Conservation (phyloP, 2,888 invertebrate genomes). For the Apodemia hepburni region DNA sequence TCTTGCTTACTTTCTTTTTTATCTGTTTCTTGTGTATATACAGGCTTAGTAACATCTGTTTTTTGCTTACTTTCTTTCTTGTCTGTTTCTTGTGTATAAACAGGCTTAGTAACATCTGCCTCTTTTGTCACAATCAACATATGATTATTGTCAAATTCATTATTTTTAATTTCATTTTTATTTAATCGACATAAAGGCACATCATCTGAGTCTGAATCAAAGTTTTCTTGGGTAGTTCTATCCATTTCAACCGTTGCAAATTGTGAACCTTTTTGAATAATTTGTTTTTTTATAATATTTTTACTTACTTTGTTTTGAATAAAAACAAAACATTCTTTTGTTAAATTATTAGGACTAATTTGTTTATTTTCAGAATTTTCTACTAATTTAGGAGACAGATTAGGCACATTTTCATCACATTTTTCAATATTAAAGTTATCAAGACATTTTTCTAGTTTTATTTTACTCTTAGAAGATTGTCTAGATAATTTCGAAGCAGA, state of each 20-base stretch:
- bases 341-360: conserved; percentile 57
- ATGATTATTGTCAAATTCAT: background rate
- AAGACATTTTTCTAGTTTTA: background rate
- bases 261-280: conserved; percentile 22
- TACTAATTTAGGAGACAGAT: conserved; percentile 19
- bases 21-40: too few relatives aligned
- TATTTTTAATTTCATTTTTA: conserved; percentile 34
- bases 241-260: background rate
- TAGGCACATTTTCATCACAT: conserved; percentile 14
- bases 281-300: conserved; percentile 27
- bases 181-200: conserved; percentile 49
- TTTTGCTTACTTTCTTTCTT: too few relatives aligned
- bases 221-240: conserved; percentile 41
- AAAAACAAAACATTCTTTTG: conserved; percentile 67
- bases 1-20: background rate
- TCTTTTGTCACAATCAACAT: conserved; percentile 21
- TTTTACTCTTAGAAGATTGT: background rate
- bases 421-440: background rate
- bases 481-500: conserved; percentile 5
- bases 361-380: conserved; percentile 22
- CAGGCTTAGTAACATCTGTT: too few relatives aligned
- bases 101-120: background rate
- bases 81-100: too few relatives aligned
- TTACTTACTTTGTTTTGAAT: conserved; percentile 58
- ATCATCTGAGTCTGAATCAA: conserved; percentile 64